These are phyloP conservation scores for Leptopterna dolabrata DNA, from an alignment of 2,888 invertebrate species.

Conservation along the genomic window DNA sequence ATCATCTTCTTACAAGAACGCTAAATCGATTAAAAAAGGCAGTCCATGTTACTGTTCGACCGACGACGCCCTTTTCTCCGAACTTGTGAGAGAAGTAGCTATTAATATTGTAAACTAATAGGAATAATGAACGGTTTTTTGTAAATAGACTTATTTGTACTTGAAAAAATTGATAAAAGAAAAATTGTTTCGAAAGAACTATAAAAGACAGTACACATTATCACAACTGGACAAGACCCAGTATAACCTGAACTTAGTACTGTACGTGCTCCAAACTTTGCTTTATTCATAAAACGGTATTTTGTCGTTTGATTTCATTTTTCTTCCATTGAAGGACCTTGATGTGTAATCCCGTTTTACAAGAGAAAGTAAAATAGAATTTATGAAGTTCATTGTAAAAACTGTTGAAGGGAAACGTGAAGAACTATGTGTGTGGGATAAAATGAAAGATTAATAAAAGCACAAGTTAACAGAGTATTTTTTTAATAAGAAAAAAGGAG, in stretches of 20 bases:
- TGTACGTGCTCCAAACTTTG: not conserved
- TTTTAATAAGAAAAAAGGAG: not conserved
- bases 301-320: not conserved
- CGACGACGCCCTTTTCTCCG: not conserved
- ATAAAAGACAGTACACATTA: not conserved
- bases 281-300: not conserved
- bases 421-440: too few species aligned
- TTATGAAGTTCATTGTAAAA: not conserved
- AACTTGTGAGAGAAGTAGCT: not conserved
- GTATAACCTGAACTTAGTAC: constrained; percentile 5
- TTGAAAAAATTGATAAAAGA: not conserved
- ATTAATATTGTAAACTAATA: constrained; percentile 45
- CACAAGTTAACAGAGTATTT: constrained; percentile 39
- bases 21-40: not conserved
- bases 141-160: constrained; percentile 35
- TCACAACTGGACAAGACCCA: constrained; percentile 15
- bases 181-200: not conserved
- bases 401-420: not conserved
- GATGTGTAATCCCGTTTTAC: not conserved
- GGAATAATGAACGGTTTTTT: constrained; percentile 24
- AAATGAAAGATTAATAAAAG: not conserved
- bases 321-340: not conserved
- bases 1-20: not conserved
- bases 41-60: not conserved
- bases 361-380: not conserved